Base-by-base conservation (phyloP, 2,888 invertebrate species). In the Scaptomyza tumidula region DNA sequence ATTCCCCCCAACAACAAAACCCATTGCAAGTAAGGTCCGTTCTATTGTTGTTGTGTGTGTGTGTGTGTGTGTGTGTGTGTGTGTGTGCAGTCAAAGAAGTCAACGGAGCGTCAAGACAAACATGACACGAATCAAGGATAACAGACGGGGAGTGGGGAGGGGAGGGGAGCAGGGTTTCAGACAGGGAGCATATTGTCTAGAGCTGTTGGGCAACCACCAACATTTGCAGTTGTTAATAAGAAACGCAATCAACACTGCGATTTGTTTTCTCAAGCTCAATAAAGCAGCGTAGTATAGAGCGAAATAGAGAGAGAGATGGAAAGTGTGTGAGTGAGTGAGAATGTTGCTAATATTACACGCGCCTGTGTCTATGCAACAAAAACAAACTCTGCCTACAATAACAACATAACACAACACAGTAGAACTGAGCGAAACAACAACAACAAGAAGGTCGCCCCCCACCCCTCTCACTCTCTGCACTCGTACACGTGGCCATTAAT, bases 401-500 rank as follows among this genome's bases (percentile, higher is more conserved):
- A 41, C 41, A 41, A 41, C 41, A 41, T 16, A 41, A 35, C 35
- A 35, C 13, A 35, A 5, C 24, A 24, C 24, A 24, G 33, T 33
- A 3, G 10, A 33, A 35, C 35, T 35, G 16, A 9, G 9, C 14
- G 14, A 7, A 39, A 39, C 14, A 14, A 80, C 82, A 84, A 85
- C 69, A 85, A 84, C 74, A 24, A 24, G 24, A 24, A 24, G 24
- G 85, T 70, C 49, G 14, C 39, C n/a, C 14, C 0, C 5, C n/a
- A n/a, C n/a, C n/a, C n/a, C n/a, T n/a, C n/a, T n/a, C n/a, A n/a
- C n/a, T 44, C 59, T 43, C 27, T 52, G 27, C 66, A 78, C 76
- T 41, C 41, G 16, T 10, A 90, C 92, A 92, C 92, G 92, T 92
- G 92, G 78, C 91, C 86, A 87, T 88, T 92, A 92, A 92, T 92